Percentiles rank a stretch among this genome's conserved stretches.
These are phyloP conservation scores for Drosophila truncata DNA, from an alignment of 1,140 invertebrate genomes.

Conservation along the genomic window DNA sequence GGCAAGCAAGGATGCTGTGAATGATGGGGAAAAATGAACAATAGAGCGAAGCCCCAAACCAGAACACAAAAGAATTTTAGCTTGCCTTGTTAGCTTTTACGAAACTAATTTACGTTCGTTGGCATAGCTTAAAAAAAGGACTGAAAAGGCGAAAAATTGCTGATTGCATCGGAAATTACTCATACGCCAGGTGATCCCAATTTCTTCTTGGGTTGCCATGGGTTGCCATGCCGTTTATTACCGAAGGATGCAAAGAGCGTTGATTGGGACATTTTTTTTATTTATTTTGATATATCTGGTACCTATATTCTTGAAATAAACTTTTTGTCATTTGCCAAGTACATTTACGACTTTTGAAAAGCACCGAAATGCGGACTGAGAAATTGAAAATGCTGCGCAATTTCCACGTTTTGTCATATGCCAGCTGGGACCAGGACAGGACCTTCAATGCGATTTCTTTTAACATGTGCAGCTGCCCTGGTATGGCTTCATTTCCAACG, in stretches of 20 bases:
- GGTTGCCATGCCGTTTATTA: background rate
- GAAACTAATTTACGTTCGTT: conserved; percentile 50
- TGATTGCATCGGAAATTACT: conserved; percentile 21
- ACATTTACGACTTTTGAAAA: background rate
- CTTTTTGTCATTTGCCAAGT: background rate
- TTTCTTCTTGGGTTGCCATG: background rate
- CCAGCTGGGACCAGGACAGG: conserved; percentile 13
- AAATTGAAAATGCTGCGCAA: background rate
- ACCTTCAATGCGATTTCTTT: conserved; percentile 14
- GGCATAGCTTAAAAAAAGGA: background rate
- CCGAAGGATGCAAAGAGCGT: background rate
- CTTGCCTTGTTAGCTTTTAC: conserved; percentile 30
- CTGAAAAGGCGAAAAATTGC: conserved; percentile 11
- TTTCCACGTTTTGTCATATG: background rate
- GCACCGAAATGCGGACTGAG: background rate
- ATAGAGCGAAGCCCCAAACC: conserved; percentile 7
- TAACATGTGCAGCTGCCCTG: conserved; percentile 11
- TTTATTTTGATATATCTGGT: background rate
- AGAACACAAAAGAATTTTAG: conserved; percentile 36
- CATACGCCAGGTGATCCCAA: conserved; percentile 20
- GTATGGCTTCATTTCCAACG: conserved; percentile 8
- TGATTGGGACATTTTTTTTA: background rate
- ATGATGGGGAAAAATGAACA: conserved; percentile 22
- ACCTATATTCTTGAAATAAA: background rate
- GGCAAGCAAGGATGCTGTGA: background rate